phyloP scores from a whole-genome alignment of 2,888 invertebrate genomes.

The Platycheirus rosarum region DNA sequence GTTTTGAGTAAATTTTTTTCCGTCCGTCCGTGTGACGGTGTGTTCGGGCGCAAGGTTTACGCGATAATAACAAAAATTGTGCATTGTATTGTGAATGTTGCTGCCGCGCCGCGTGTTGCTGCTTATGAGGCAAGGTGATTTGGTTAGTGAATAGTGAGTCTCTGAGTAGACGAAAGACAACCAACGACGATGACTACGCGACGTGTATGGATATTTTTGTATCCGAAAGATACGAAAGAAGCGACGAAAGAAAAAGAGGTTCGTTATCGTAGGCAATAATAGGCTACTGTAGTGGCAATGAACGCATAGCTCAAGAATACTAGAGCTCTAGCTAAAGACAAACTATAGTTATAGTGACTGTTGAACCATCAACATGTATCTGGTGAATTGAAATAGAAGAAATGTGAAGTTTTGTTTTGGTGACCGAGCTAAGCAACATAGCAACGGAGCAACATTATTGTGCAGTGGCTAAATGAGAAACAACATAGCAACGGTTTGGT shows the following conservation, averaged over 20 bases:
- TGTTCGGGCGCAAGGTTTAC: constrained; percentile 68
- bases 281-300: constrained; percentile 25
- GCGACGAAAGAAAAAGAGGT: constrained; percentile 29
- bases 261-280: constrained; percentile 34
- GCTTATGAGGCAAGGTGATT: constrained; percentile 34
- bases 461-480: constrained; percentile 40
- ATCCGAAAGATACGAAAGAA: constrained; percentile 48
- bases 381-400: no score
- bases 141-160: constrained; percentile 1
- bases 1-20: no score
- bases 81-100: constrained; percentile 64
- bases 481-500: constrained; percentile 66
- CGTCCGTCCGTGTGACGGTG: constrained; percentile 42
- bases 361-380: constrained; percentile 39
- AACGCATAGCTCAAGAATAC: constrained; percentile 28
- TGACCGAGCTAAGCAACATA: constrained; percentile 46
- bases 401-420: constrained; percentile 25
- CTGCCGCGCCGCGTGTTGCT: constrained; percentile 16
- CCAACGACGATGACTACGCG: constrained; percentile 1
- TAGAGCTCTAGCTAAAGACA: constrained; percentile 25
- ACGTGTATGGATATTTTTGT: constrained; percentile 70
- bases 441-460: constrained; percentile 66
- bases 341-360: constrained; percentile 10
- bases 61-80: constrained; percentile 72
- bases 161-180: no score